A percentile compares a stretch with the other conserved stretches of the same genome.
Evolutionary conservation across 2,797 vertebrate genomes (phyloP).

Genomic region (Gymnothorax reevesii): DNA sequence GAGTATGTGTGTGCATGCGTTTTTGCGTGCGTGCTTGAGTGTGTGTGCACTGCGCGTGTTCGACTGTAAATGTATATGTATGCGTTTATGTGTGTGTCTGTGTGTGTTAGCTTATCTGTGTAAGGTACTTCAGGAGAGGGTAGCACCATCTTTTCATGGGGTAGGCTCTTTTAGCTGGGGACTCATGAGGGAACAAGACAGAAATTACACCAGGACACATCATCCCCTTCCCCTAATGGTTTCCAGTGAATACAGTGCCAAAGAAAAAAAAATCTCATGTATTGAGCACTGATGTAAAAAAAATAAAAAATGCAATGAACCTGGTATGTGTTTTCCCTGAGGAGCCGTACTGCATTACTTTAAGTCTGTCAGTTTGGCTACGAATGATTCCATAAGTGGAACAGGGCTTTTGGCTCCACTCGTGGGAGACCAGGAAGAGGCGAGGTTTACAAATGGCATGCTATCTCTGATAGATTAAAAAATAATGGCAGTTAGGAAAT

Average conservation of each 20-base stretch:
- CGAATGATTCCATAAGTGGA: not conserved
- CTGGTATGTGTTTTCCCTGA: not conserved
- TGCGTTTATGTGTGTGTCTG: not conserved
- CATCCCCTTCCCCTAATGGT: not conserved
- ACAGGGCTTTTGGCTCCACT: not conserved
- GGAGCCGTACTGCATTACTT: not conserved
- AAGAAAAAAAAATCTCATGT: not conserved
- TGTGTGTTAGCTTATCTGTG: not conserved
- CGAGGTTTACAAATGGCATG: not conserved
- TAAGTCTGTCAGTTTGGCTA: not conserved
- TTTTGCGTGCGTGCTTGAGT: not conserved
- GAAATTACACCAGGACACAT: not conserved
- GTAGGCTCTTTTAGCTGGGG: slow-evolving; percentile 40
- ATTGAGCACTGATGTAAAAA: not conserved
- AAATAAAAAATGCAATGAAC: not conserved
- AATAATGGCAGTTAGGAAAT: not conserved
- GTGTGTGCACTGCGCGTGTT: not conserved
- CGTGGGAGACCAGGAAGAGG: not conserved
- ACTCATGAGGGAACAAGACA: not conserved
- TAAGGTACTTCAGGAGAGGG: slow-evolving; percentile 52
- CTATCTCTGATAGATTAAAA: not conserved
- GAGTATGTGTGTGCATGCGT: not conserved
- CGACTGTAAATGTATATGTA: not conserved
- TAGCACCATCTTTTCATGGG: slow-evolving; percentile 52
- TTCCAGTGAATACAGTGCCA: not conserved